Base-by-base conservation (phyloP, 37 sponge, comb jelly and placozoan genomes). In the Cliona cf. orientalis region DNA sequence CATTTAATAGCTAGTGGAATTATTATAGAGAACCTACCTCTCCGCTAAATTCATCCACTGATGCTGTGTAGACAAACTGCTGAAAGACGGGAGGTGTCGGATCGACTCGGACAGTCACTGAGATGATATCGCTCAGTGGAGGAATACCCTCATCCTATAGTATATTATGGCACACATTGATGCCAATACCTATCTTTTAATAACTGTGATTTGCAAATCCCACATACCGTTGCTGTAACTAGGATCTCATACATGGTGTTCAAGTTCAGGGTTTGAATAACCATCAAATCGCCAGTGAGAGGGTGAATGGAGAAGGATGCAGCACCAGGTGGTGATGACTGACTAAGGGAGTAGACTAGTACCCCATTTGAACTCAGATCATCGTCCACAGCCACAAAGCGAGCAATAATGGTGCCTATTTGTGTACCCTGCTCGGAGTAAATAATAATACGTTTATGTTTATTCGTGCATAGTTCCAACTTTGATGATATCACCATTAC, bases 121-220 rank as follows among this genome's bases (percentile, higher is more conserved):
- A 39, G 22, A 72, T 2, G 26, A 58, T 46, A 36, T 37, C 59
- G 74, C 22, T 80, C 56, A 87, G 69, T 5, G 80, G 58, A n/a
- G 80, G 80, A 6, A 2, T 19, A 28, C 87, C 87, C 40, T 74
- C 80, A 65, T 87, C 87, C 87, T 86, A 71, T 42, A 17, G 36
- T 37, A 32, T 67, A 3, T 49, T 49, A 49, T 17, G 55, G n/a
- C 5, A 61, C 6, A 23, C 28, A 61, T 61, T 23, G 23, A 23
- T 61, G 23, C 19, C 5, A 26, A 5, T 61, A 32, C 23, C 23
- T 31, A 61, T 12, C 6, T 61, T 61, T 61, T 61, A 61, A 61
- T 29, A 61, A 61, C 28, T 31, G 4, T 35, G 3, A 28, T 58
- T 3, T n/a, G n/a, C n/a, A n/a, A n/a, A n/a, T n/a, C n/a, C n/a